Base-by-base conservation (phyloP, 2,888 invertebrate species). In the Eilema depressum region DNA sequence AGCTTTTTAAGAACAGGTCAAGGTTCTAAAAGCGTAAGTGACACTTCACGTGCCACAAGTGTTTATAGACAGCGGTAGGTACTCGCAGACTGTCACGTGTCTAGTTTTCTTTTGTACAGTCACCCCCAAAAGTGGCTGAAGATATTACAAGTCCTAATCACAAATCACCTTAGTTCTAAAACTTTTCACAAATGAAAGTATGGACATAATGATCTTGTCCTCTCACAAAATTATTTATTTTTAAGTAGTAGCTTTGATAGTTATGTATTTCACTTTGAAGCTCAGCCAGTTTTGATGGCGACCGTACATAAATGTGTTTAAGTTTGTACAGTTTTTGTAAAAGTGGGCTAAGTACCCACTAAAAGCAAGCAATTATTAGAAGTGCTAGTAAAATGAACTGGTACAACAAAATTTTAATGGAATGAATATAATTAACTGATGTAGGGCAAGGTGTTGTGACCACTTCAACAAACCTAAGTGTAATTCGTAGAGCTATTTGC, bases 331-430 rank as follows among this genome's bases (percentile, higher is more conserved):
- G n/a, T n/a, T 53, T n/a, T 53, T n/a, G n/a, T 53, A 53, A 53
- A 53, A 53, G n/a, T 53, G 53, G 7, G 53, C 53, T 53, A 53
- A 53, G 53, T 53, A 53, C 26, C 59, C 26, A 59, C 59, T 59
- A 53, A n/a, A 53, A 10, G 53, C n/a, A n/a, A 53, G 53, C n/a
- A 53, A 53, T 53, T 53, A 53, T 53, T n/a, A n/a, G 53, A 53
- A 53, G n/a, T 53, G 53, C 53, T 53, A 53, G 53, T 53, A n/a
- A 53, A 53, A 53, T n/a, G 2, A 47, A 7, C 20, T 20, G 10
- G 20, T n/a, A 53, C n/a, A 53, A n/a, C 53, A 53, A 53, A n/a
- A 10, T n/a, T 53, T 53, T 53, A 53, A 53, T 53, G 53, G 53
- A 53, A 53, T 47, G 47, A 47, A 47, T 47, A 47, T 47, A 47